Conservation (phyloP, 1,140 invertebrate genomes). For the Achatina immaculata region DNA sequence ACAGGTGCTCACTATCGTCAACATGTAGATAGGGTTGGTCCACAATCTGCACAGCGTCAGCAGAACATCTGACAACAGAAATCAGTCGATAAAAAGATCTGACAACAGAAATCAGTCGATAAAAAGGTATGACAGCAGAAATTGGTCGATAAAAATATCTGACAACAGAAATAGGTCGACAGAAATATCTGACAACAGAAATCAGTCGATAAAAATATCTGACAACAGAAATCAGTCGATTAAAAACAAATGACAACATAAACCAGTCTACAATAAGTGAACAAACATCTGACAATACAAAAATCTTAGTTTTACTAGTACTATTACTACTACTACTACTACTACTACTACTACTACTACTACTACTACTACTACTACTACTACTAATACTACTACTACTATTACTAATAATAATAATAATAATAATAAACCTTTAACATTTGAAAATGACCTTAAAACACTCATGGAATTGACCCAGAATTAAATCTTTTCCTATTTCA, state of each 20-base stretch:
- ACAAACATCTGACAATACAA: neutral
- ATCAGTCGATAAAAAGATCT: constrained; percentile 30
- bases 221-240: neutral
- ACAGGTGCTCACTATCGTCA: constrained; percentile 1
- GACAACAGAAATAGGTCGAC: neutral
- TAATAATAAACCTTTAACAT: neutral
- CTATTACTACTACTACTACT: neutral
- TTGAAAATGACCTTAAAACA: too few relatives aligned
- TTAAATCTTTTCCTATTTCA: too few relatives aligned
- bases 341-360: neutral
- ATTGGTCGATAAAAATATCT: constrained; percentile 28
- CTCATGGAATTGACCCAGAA: too few relatives aligned
- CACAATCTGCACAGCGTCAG: constrained; percentile 29
- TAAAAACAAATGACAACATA: neutral
- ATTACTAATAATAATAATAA: too few relatives aligned
- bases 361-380: neutral
- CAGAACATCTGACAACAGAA: constrained; percentile 27
- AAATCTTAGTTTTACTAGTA: neutral
- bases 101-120: neutral
- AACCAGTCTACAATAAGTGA: neutral
- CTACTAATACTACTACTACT: too few relatives aligned
- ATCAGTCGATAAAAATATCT: neutral
- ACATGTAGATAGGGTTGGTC: constrained; percentile 37
- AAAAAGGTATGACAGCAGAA: constrained; percentile 28
- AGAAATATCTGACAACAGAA: neutral